A percentile compares a stretch with the other conserved stretches of the same genome.
These are phyloP conservation scores for Limulus polyphemus DNA, from an alignment of 2,888 invertebrate genomes.

Conservation along the genomic window DNA sequence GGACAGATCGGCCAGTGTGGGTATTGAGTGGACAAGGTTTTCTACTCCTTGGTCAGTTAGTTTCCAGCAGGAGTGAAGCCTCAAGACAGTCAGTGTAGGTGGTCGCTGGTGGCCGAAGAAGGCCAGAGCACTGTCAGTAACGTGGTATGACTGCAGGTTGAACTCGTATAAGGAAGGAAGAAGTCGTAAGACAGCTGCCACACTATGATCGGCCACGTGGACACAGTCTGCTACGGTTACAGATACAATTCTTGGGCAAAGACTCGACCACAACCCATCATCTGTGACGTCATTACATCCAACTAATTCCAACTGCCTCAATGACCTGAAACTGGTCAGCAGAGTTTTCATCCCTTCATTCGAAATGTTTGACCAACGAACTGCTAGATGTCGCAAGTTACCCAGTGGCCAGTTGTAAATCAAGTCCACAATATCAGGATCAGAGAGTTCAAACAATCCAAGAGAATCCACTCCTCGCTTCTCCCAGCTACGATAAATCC, in stretches of 20 bases:
- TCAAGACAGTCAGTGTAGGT: conserved; percentile 75
- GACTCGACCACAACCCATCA: conserved; percentile 86
- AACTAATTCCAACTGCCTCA: conserved; percentile 80
- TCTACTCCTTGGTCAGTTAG: conserved; percentile 92
- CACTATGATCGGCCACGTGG: conserved; percentile 92
- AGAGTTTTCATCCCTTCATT: conserved; percentile 79
- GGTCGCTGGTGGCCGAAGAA: conserved; percentile 71
- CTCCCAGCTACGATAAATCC: conserved; percentile 46
- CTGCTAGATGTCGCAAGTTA: conserved; percentile 57
- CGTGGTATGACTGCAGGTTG: conserved; percentile 82
- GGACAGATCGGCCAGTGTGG: conserved; percentile 81
- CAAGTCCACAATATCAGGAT: conserved; percentile 77
- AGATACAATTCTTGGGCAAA: conserved; percentile 81
- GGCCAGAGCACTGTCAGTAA: conserved; percentile 85
- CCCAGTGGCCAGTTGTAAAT: conserved; percentile 64
- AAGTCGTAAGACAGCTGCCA: conserved; percentile 86
- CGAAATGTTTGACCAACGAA: conserved; percentile 78
- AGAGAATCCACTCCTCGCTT: conserved; percentile 74
- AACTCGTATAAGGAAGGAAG: conserved; percentile 85
- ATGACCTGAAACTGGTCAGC: conserved; percentile 71
- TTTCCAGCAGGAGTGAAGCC: conserved; percentile 92
- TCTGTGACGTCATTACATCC: conserved; percentile 96
- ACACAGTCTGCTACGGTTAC: conserved; percentile 91
- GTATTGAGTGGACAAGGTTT: conserved; percentile 87
- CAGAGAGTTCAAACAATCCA: conserved; percentile 68